A percentile compares a stretch with the other conserved stretches of the same genome.
These are phyloP conservation scores for Tretioscincus oriximinensis DNA, from an alignment of 2,113 vertebrate species.

Conservation along the genomic window DNA sequence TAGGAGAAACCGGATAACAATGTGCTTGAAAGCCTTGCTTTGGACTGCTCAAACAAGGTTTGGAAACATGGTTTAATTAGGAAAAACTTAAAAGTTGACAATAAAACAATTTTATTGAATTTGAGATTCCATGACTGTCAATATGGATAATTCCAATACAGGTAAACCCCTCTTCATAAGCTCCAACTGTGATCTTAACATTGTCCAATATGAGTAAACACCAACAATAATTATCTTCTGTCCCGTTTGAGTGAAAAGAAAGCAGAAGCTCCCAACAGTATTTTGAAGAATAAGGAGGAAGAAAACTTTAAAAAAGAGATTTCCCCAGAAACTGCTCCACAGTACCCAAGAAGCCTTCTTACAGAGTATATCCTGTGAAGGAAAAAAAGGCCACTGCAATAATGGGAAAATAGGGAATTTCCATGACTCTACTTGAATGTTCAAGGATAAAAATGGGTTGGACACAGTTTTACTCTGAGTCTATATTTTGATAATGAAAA, in stretches of 20 bases:
- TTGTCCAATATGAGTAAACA: background rate
- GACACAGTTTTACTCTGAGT: too few species aligned
- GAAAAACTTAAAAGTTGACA: background rate
- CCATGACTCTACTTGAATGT: background rate
- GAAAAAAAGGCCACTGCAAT: slow-evolving; percentile 15
- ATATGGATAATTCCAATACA: too few species aligned
- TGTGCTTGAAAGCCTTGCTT: too few species aligned
- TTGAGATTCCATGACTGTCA: too few species aligned
- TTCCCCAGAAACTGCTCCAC: background rate
- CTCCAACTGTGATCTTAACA: slow-evolving; percentile 2
- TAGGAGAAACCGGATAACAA: too few species aligned
- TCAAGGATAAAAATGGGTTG: background rate
- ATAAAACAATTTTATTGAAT: background rate
- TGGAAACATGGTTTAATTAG: background rate
- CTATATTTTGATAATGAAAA: too few species aligned
- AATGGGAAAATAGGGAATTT: background rate
- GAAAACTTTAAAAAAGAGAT: slow-evolving; percentile 8
- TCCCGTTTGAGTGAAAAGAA: background rate
- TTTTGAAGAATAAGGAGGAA: background rate
- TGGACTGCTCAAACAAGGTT: too few species aligned
- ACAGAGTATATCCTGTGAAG: slow-evolving; percentile 3
- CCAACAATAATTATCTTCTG: background rate
- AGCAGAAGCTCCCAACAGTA: background rate
- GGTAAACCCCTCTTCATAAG: too few species aligned
- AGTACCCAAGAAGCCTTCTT: background rate